Evolutionary conservation across 2,888 invertebrate species (phyloP).

Genomic region (Sthenelais limicola): DNA sequence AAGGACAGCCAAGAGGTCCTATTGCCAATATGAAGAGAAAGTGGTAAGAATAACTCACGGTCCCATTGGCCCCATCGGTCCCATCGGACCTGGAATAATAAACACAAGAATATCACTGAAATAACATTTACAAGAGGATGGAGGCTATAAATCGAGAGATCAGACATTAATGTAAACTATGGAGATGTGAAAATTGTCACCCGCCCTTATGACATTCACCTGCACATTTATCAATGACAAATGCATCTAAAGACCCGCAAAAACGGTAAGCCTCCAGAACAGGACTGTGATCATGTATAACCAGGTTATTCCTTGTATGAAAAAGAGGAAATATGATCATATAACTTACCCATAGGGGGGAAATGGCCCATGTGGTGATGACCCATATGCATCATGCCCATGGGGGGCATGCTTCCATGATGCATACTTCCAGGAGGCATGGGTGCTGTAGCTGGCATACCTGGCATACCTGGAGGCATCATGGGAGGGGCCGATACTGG

Average conservation of each 20-base stretch:
- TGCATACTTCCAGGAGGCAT: conserved; percentile 51
- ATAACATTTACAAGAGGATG: neutral
- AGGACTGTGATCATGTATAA: too few relatives aligned
- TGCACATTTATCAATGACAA: too few relatives aligned
- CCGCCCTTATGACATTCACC: too few relatives aligned
- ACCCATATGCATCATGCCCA: conserved; percentile 49
- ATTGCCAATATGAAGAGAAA: conserved; percentile 19
- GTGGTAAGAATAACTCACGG: conserved; percentile 48
- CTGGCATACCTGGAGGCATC: conserved; percentile 15
- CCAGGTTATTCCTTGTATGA: too few relatives aligned
- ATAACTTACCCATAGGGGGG: conserved; percentile 36
- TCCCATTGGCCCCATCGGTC: conserved; percentile 57
- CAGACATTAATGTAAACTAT: too few relatives aligned
- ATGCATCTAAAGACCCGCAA: too few relatives aligned
- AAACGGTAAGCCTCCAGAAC: too few relatives aligned
- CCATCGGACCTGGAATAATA: conserved; percentile 47
- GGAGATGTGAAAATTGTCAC: too few relatives aligned
- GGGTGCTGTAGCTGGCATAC: conserved; percentile 21
- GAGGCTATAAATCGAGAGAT: too few relatives aligned
- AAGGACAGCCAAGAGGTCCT: too few relatives aligned
- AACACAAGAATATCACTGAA: neutral
- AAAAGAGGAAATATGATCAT: neutral
- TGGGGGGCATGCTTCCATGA: conserved; percentile 44
- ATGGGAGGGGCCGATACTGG: neutral
- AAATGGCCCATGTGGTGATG: conserved; percentile 60